Percentiles rank a stretch among this genome's conserved stretches.
Conservation (phyloP, 2,888 invertebrate genomes). For the Encarsia formosa region DNA sequence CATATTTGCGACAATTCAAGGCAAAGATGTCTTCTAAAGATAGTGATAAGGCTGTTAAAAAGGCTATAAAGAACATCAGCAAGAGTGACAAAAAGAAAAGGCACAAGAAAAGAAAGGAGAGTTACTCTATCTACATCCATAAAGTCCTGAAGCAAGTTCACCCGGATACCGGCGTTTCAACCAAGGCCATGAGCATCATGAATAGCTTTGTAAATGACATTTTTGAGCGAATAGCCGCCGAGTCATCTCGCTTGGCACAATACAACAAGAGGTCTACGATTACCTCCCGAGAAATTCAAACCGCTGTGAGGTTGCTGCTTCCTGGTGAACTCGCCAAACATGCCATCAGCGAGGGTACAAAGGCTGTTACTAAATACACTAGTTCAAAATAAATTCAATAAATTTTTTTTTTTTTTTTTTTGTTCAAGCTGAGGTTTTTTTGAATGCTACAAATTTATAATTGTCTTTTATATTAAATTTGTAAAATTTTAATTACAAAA, state of each 20-base stretch:
- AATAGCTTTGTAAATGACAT: slow-evolving; percentile 72
- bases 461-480: no score
- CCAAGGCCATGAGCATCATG: slow-evolving; percentile 70
- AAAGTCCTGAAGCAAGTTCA: slow-evolving; percentile 58
- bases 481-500: neutral
- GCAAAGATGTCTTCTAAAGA: slow-evolving; percentile 32
- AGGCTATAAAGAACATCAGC: slow-evolving; percentile 43
- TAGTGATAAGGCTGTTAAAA: slow-evolving; percentile 48
- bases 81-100: slow-evolving; percentile 53
- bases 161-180: slow-evolving; percentile 64
- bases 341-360: slow-evolving; percentile 65
- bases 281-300: no score
- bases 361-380: no score
- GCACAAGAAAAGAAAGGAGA: slow-evolving; percentile 56
- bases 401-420: neutral
- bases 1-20: neutral
- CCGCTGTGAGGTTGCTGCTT: slow-evolving; percentile 59
- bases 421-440: no score
- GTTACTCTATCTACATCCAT: slow-evolving; percentile 62
- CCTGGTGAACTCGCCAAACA: slow-evolving; percentile 73
- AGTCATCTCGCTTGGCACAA: no score
- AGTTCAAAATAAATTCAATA: no score
- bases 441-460: no score
- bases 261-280: no score
- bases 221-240: no score